phyloP scores from a whole-genome alignment of 2,888 invertebrate species.

The Teleogryllus oceanicus region DNA sequence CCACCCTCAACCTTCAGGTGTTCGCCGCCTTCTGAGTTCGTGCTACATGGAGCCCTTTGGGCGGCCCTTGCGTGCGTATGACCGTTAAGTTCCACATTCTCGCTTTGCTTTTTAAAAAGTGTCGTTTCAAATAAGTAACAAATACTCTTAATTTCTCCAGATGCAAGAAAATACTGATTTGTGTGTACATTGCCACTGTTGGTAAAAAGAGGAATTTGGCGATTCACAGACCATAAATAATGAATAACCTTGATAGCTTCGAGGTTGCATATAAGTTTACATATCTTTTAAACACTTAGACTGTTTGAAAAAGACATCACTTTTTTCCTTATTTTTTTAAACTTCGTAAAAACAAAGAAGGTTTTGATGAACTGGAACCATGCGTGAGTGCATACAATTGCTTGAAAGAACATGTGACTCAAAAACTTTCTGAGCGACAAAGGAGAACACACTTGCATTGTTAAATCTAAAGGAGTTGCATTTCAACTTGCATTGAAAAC shows the following conservation, averaged over 20 bases:
- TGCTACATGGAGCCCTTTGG: neutral
- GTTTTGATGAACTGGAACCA: neutral
- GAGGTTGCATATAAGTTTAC: conserved; percentile 5
- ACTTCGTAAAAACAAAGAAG: neutral
- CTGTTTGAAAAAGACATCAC: conserved; percentile 9
- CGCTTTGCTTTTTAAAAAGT: neutral
- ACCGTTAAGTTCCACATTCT: neutral
- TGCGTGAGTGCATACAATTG: conserved; percentile 20
- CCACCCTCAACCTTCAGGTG: no score
- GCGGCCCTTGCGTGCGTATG: neutral
- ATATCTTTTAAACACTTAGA: conserved; percentile 18
- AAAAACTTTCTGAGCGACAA: conserved; percentile 6
- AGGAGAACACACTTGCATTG: conserved; percentile 19
- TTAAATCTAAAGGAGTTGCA: neutral
- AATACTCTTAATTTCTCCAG: conserved; percentile 4
- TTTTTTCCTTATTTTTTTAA: neutral
- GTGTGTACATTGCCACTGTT: neutral
- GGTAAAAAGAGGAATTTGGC: neutral
- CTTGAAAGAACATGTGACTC: conserved; percentile 21
- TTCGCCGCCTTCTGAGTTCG: no score
- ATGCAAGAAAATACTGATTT: conserved; percentile 18
- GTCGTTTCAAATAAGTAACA: neutral
- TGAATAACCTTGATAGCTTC: neutral
- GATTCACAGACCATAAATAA: conserved; percentile 2
- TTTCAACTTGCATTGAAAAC: neutral